Percentiles rank a stretch among this genome's conserved stretches.
phyloP scores from a whole-genome alignment of 2,888 invertebrate species.

The Aleiodes alternator region DNA sequence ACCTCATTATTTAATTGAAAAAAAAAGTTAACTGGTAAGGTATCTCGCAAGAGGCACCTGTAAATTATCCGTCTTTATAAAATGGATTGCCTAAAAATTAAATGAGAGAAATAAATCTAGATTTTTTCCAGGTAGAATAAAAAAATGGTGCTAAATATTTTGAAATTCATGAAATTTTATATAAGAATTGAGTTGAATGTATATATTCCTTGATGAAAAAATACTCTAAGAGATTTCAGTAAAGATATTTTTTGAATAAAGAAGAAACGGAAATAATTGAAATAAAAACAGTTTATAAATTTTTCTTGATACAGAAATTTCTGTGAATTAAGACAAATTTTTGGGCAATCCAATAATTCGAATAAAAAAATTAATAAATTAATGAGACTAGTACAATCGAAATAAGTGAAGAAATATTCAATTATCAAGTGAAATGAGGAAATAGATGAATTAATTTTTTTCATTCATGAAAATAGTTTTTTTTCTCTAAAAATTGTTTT shows the following conservation, averaged over 20 bases:
- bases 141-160: conserved; percentile 58
- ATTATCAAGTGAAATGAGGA: conserved; percentile 9
- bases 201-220: conserved; percentile 64
- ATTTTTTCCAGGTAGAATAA: conserved; percentile 43
- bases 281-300: conserved; percentile 47
- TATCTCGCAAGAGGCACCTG: conserved; percentile 62
- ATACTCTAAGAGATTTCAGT: conserved; percentile 47
- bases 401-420: conserved; percentile 4
- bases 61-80: conserved; percentile 69
- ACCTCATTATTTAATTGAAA: conserved; percentile 64
- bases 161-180: conserved; percentile 55
- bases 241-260: conserved; percentile 33
- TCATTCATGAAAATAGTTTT: too few relatives aligned
- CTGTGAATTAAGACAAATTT: conserved; percentile 46
- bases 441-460: conserved; percentile 2
- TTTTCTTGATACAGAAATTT: conserved; percentile 25
- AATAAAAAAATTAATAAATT: conserved; percentile 22
- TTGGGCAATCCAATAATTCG: conserved; percentile 67
- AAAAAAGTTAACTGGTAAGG: conserved; percentile 67
- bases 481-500: too few relatives aligned
- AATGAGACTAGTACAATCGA: conserved; percentile 36
- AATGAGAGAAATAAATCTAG: conserved; percentile 30
- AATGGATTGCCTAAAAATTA: conserved; percentile 69
- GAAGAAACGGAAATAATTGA: conserved; percentile 54
- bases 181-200: conserved; percentile 62